Percentiles rank a stretch among this genome's conserved stretches.
Conservation (phyloP, 2,113 vertebrate genomes). For the Ailurus styani region DNA sequence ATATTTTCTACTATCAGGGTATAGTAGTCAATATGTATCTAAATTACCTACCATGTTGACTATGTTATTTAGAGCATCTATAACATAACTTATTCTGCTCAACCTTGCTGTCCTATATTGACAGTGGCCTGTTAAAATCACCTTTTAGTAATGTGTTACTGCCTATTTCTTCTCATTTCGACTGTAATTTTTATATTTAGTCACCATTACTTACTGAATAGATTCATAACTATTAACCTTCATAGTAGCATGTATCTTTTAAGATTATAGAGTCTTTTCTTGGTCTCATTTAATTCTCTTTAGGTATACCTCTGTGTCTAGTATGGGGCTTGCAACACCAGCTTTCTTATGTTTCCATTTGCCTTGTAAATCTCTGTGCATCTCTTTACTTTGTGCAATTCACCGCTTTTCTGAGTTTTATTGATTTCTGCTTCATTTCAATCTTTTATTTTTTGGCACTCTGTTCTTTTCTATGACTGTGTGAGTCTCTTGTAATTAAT, state of each 20-base stretch:
- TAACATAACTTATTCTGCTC: not conserved
- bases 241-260: not conserved
- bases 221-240: not conserved
- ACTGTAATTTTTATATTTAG: not conserved
- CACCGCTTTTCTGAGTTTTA: not conserved
- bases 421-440: not conserved
- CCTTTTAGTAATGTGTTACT: not conserved
- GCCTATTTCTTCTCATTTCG: not conserved
- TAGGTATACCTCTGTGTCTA: not conserved
- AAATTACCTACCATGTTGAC: not conserved
- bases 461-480: not conserved
- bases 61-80: not conserved
- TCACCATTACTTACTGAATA: not conserved
- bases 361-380: not conserved
- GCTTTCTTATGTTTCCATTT: not conserved
- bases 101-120: not conserved
- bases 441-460: not conserved
- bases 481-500: not conserved
- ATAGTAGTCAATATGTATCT: not conserved
- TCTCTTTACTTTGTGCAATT: not conserved
- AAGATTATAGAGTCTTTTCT: not conserved
- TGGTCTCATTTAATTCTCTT: not conserved
- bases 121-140: not conserved
- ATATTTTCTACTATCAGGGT: not conserved
- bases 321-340: not conserved